A percentile compares a stretch with the other conserved stretches of the same genome.
These are phyloP conservation scores for Protonibea diacanthus DNA, from an alignment of 2,797 vertebrate genomes.

Conservation along the genomic window DNA sequence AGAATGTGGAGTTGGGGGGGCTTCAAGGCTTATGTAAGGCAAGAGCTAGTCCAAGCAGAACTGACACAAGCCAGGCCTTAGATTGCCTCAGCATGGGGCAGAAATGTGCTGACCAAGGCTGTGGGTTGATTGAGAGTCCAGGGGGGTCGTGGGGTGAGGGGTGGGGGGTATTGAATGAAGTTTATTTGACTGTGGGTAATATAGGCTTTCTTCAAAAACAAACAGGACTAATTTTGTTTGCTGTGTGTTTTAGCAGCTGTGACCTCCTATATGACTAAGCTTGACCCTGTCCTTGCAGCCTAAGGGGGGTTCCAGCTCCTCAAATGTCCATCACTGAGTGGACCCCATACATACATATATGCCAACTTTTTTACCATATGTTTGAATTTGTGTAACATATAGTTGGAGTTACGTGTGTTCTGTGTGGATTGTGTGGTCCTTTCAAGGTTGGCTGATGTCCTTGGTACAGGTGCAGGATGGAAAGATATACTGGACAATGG, in stretches of 20 bases:
- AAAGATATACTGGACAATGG: constrained; percentile 63
- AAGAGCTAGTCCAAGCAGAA: constrained; percentile 67
- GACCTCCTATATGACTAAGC: constrained; percentile 70
- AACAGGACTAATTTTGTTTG: constrained; percentile 79
- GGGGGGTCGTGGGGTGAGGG: constrained; percentile 28
- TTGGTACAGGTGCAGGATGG: constrained; percentile 70
- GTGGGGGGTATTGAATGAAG: constrained; percentile 44
- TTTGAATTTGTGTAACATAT: constrained; percentile 15
- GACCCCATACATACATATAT: constrained; percentile 9
- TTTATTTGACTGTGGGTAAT: constrained; percentile 77
- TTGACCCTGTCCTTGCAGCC: constrained; percentile 52
- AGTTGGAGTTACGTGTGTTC: not conserved
- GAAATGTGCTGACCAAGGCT: constrained; percentile 76
- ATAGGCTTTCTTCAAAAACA: constrained; percentile 78
- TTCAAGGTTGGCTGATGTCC: constrained; percentile 49
- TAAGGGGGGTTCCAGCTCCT: constrained; percentile 61
- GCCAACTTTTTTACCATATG: not conserved
- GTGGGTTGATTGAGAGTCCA: constrained; percentile 56
- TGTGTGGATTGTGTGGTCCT: constrained; percentile 25
- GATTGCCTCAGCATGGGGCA: constrained; percentile 70
- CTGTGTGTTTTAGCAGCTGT: constrained; percentile 81
- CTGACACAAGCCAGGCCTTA: constrained; percentile 69
- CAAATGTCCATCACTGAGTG: constrained; percentile 44
- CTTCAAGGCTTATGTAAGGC: constrained; percentile 68
- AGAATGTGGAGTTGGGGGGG: not conserved